Evolutionary conservation across 23 tunicate genomes (phyloP).

Genomic region (Trididemnum nubilum): DNA sequence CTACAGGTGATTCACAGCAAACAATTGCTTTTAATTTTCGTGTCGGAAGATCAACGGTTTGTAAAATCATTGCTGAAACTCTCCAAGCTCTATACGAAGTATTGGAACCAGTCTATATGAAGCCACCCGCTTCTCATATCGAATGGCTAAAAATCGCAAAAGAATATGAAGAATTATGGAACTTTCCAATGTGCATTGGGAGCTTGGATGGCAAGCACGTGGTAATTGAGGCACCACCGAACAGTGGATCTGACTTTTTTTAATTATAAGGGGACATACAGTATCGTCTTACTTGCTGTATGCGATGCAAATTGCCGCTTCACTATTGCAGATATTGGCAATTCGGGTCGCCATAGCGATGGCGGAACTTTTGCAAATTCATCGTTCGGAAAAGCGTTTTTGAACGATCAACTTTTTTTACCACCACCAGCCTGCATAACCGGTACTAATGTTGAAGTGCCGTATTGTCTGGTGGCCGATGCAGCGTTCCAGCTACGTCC

Average conservation of each 20-base stretch:
- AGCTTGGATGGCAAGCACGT: slow-evolving; percentile 43
- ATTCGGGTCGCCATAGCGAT: slow-evolving; percentile 27
- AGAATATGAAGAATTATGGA: slow-evolving; percentile 2
- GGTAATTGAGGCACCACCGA: slow-evolving; percentile 29
- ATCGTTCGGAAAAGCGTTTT: neutral
- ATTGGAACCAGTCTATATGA: neutral
- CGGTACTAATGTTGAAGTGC: neutral
- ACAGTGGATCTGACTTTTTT: slow-evolving; percentile 28
- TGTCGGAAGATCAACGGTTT: neutral
- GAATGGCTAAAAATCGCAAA: slow-evolving; percentile 16
- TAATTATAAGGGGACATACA: slow-evolving; percentile 23
- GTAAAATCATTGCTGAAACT: neutral
- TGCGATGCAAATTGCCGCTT: slow-evolving; percentile 31
- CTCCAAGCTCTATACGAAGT: neutral
- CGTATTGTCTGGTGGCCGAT: slow-evolving; percentile 11
- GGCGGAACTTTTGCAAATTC: slow-evolving; percentile 22
- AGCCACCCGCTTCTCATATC: neutral
- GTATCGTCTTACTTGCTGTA: slow-evolving; percentile 36
- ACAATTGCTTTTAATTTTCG: neutral
- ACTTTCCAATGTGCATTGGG: neutral
- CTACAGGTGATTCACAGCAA: slow-evolving; percentile 12
- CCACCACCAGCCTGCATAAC: slow-evolving; percentile 14
- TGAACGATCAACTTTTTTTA: neutral
- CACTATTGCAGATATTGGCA: slow-evolving; percentile 8
- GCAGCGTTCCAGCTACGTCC: slow-evolving; percentile 1